Base-by-base conservation (phyloP, 1,140 invertebrate species). In the Brachionus rubens region DNA sequence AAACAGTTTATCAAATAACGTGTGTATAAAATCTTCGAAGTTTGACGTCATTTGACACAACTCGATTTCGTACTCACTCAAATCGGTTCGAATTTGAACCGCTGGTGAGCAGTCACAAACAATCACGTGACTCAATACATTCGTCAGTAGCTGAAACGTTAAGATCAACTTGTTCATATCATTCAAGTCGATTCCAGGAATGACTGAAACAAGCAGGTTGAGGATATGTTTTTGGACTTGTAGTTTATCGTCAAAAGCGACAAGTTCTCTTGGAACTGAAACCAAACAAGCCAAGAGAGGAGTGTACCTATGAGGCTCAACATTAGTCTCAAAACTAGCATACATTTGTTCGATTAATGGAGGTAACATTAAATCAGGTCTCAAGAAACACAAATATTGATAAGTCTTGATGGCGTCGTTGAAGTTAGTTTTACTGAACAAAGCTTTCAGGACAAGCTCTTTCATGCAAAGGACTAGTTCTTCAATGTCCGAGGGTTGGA, bases 111-210 rank as follows among this genome's bases (percentile, higher is more conserved):
- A 93, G 80, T 96, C 92, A 1, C 92, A 89, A n/a, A 94, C 85
- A 0, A 92, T 91, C 41, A 94, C 88, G 81, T 93, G 85, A 36
- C 88, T 88, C 1, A 89, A 87, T 79, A 93, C 90, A 14, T 90
- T 89, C 12, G 89, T 87, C 68, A 94, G 90, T 78, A 94, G 89
- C 81, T 91, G 89, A 78, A 93, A 88, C 26, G 91, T 85, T 47
- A 83, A 88, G 79, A 92, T 86, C 76, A 89, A 91, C 81, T 96
- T 97, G 75, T 88, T 88, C 40, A 90, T 87, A 83, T 96, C 94
- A 81, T 96, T 97, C 0, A 91, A 89, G 85, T 97, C 93, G 48
- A 96, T 90, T 5, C 92, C 92, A 0, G 93, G 93, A n/a, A 96
- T 83, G 0, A 90, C 86, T 0, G 89, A 88, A 78, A 91, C 88